Conservation (phyloP, 2,888 invertebrate genomes). For the Dicranocentrus wangi region DNA sequence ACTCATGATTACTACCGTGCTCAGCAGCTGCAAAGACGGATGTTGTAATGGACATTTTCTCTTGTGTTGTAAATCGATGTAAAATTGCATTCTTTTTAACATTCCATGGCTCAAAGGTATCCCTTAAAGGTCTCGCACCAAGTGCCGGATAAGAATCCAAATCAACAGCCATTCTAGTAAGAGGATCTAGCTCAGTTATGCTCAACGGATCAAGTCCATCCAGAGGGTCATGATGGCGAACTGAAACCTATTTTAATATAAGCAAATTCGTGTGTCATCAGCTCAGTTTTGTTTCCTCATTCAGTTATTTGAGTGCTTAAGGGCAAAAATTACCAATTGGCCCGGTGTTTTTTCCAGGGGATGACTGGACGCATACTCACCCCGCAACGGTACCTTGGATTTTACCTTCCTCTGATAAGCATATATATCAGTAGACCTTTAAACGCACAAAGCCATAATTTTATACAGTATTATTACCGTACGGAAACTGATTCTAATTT, state of each 20-base stretch:
- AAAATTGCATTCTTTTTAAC: constrained; percentile 85
- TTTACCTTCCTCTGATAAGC: constrained; percentile 58
- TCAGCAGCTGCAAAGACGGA: constrained; percentile 77
- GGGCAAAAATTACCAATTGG: constrained; percentile 34
- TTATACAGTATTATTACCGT: too few relatives aligned
- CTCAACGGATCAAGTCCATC: constrained; percentile 85
- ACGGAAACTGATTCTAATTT: too few relatives aligned
- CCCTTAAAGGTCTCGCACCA: constrained; percentile 72
- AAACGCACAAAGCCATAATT: not conserved
- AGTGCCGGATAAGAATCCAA: constrained; percentile 58
- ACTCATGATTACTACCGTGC: constrained; percentile 72
- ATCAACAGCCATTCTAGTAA: constrained; percentile 75
- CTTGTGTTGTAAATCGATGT: constrained; percentile 92
- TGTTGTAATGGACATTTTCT: constrained; percentile 91
- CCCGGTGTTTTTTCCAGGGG: constrained; percentile 53
- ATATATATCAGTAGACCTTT: constrained; percentile 47
- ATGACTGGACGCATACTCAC: constrained; percentile 40
- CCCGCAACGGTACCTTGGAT: constrained; percentile 13
- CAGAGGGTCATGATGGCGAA: constrained; percentile 77
- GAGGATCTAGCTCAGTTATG: constrained; percentile 79
- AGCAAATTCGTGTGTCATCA: too few relatives aligned
- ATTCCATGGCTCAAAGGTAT: constrained; percentile 85
- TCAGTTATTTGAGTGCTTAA: not conserved
- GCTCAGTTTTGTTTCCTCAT: too few relatives aligned
- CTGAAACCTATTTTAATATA: not conserved